Evolutionary conservation across 2,888 invertebrate species (phyloP).

Genomic region (Cacoxenus indagator): DNA sequence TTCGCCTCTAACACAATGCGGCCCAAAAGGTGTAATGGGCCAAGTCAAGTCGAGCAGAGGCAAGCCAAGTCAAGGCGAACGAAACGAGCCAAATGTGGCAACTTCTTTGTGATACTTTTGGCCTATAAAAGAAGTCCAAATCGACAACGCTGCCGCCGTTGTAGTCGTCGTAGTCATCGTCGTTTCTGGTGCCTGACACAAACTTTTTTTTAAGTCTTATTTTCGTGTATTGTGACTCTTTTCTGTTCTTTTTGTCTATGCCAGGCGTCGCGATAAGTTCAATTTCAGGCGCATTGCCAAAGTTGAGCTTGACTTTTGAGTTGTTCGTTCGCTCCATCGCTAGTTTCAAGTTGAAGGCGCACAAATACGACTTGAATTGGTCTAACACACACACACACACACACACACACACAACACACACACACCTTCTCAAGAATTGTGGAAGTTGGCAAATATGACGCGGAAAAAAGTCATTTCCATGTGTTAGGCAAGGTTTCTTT

Average conservation of each 20-base stretch:
- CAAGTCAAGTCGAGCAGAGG: slow-evolving; percentile 17
- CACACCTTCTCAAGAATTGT: not conserved
- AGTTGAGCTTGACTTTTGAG: slow-evolving; percentile 1
- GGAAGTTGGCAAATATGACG: not conserved
- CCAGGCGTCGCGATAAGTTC: not conserved
- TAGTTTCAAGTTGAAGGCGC: slow-evolving; percentile 18
- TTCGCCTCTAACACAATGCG: slow-evolving; percentile 30
- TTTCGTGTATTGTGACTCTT: slow-evolving; percentile 8
- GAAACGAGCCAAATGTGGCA: slow-evolving; percentile 18
- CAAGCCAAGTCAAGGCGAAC: not conserved
- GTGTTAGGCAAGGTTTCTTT: slow-evolving; percentile 14
- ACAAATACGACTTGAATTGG: slow-evolving; percentile 4
- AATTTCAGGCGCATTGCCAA: slow-evolving; percentile 20
- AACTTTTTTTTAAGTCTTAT: slow-evolving; percentile 21
- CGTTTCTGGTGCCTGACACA: slow-evolving; percentile 10
- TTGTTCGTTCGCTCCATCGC: not conserved
- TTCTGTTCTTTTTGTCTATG: slow-evolving; percentile 17
- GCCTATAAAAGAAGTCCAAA: slow-evolving; percentile 19
- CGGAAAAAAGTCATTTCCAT: slow-evolving; percentile 6
- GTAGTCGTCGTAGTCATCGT: slow-evolving; percentile 20
- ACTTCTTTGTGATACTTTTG: slow-evolving; percentile 22
- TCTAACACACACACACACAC: not conserved
- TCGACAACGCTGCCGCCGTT: not conserved
- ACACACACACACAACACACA: not conserved
- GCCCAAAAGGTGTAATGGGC: slow-evolving; percentile 17